Base-by-base conservation (phyloP, 2,888 invertebrate species). In the Osmoderma eremita region DNA sequence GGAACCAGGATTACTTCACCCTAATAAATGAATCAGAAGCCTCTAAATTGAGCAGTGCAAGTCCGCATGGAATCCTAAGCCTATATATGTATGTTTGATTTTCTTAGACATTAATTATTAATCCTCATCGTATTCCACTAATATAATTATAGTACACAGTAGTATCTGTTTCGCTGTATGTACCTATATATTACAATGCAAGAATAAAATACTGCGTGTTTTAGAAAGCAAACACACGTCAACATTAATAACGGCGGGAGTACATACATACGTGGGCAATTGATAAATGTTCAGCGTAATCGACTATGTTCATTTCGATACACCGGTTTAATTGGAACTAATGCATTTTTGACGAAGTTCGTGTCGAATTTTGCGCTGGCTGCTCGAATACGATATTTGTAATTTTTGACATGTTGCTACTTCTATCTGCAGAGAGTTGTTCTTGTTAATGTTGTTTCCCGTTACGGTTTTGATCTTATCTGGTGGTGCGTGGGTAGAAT, bases 271-370 rank as follows among this genome's bases (percentile, higher is more conserved):
- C 36, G 45, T 45, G 48, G 36, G 30, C 36, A 22, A 24, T 12
- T 61, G 58, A 61, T 61, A 45, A 61, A 61, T 61, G 24, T 12
- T 17, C 6, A 17, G 8, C 13, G 10, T 61, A 61, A 48, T 48
- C 15, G 58, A 61, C 30, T 36, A 18, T 48, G 30, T 61, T 45
- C 36, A 61, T 30, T 45, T 61, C 8, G 20, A 45, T 61, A 61
- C 18, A 22, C 42, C 17, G 12, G 17, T 61, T 61, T 61, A 61
- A 61, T 48, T 36, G 36, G n/a, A 61, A 18, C 58, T 12, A 61
- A 12, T 61, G 45, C 45, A 17, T 61, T 61, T 45, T 45, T 45
- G 58, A 61, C 58, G 36, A 17, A 12, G 10, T 30, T 18, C 30
- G 45, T 18, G 30, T 36, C 36, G 24, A 30, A 30, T 61, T 61